Evolutionary conservation across 1,140 invertebrate species (phyloP).

Genomic region (Cydia fagiglandana): DNA sequence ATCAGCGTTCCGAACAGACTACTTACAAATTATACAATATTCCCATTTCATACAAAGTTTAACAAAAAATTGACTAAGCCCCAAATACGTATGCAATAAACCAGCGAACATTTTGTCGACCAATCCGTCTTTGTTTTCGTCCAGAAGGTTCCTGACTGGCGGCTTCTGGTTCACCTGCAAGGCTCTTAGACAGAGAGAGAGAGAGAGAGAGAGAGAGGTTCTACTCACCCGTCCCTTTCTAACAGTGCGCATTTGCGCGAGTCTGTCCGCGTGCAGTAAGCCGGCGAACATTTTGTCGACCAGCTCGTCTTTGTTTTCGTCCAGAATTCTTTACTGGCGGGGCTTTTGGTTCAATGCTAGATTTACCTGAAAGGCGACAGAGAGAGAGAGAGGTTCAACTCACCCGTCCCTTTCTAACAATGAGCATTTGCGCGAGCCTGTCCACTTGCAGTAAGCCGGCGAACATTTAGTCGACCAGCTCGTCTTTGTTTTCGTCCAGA

Average conservation of each 20-base stretch:
- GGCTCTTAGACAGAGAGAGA: not conserved
- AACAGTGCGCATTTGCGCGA: conserved; percentile 84
- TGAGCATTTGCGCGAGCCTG: conserved; percentile 83
- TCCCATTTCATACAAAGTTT: too few relatives aligned
- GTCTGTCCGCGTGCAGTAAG: conserved; percentile 83
- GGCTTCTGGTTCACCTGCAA: conserved; percentile 68
- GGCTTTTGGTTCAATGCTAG: conserved; percentile 64
- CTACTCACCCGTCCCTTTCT: conserved; percentile 85
- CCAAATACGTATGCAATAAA: conserved; percentile 83
- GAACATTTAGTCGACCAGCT: conserved; percentile 81
- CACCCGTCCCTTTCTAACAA: conserved; percentile 87
- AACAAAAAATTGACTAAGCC: too few relatives aligned
- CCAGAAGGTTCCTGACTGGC: conserved; percentile 75
- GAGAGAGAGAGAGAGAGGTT: not conserved
- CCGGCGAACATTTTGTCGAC: conserved; percentile 77
- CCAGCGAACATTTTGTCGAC: conserved; percentile 82
- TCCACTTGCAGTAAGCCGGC: conserved; percentile 83
- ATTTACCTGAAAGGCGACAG: conserved; percentile 52
- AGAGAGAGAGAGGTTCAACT: conserved; percentile 33
- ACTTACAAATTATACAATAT: too few relatives aligned
- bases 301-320: conserved; percentile 70
- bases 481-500: conserved; percentile 80
- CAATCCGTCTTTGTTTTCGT: conserved; percentile 80
- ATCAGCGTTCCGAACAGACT: too few relatives aligned
- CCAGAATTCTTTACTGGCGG: conserved; percentile 76